Percentiles rank a stretch among this genome's conserved stretches.
phyloP scores from a whole-genome alignment of 2,113 vertebrate species.

The Stomatorhinus ivindoensis region DNA sequence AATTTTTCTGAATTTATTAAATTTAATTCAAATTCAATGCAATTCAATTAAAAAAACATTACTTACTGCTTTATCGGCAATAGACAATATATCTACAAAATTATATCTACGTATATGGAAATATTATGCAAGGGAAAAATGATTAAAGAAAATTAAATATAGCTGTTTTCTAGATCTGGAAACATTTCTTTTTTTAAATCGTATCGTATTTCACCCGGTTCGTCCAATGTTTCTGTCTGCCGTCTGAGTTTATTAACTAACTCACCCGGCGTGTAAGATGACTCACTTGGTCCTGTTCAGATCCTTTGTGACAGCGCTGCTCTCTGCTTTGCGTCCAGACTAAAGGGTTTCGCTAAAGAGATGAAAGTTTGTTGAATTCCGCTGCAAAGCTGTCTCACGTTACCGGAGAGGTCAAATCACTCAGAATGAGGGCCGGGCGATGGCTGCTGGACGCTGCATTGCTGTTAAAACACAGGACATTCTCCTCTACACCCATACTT shows the following conservation, averaged over 20 bases:
- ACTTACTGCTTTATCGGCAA: neutral
- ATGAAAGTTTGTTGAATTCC: constrained; percentile 67
- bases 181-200: neutral
- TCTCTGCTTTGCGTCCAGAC: constrained; percentile 43
- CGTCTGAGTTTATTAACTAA: neutral
- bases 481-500: neutral
- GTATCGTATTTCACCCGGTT: neutral
- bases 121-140: neutral
- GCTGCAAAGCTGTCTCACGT: constrained; percentile 53
- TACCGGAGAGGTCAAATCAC: constrained; percentile 69
- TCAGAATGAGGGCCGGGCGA: constrained; percentile 53
- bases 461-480: neutral
- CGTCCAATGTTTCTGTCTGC: neutral
- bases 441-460: constrained; percentile 12
- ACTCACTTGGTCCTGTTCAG: neutral
- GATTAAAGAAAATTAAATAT: neutral
- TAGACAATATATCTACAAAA: neutral
- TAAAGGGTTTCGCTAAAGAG: constrained; percentile 61
- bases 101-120: neutral
- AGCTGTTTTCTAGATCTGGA: neutral
- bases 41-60: neutral
- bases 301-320: neutral
- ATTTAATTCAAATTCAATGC: neutral
- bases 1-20: neutral
- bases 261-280: neutral